phyloP scores from a whole-genome alignment of 2,113 vertebrate species.

The Nipponia nippon region DNA sequence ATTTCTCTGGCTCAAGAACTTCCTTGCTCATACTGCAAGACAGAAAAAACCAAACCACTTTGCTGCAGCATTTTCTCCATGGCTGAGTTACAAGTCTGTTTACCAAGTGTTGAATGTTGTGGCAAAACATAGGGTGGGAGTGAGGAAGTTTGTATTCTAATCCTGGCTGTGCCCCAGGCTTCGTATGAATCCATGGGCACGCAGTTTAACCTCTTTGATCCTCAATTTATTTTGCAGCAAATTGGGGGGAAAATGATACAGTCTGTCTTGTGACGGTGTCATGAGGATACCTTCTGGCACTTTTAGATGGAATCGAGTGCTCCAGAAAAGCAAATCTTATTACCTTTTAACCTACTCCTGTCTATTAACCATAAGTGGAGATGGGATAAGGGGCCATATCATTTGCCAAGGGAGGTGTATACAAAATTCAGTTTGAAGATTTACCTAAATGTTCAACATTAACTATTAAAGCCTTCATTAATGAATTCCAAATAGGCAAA shows the following conservation, averaged over 20 bases:
- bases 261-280: neutral
- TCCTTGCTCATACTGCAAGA: neutral
- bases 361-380: neutral
- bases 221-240: constrained; percentile 47
- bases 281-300: constrained; percentile 4
- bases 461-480: neutral
- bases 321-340: constrained; percentile 25
- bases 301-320: constrained; percentile 19
- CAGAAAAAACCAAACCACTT: neutral
- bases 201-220: constrained; percentile 23
- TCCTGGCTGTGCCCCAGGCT: neutral
- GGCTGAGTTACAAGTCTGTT: neutral
- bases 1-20: neutral
- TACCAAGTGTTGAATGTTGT: neutral
- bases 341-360: neutral
- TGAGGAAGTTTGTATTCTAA: neutral
- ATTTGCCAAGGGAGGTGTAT: neutral
- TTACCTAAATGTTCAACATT: neutral
- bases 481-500: neutral
- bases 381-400: neutral
- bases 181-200: neutral
- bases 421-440: neutral
- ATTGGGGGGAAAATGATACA: neutral
- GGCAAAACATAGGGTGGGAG: neutral
- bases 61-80: neutral